A percentile compares a stretch with the other conserved stretches of the same genome.
phyloP scores from a whole-genome alignment of 64 coral and sea anemone species.

The Trachythela sp. region DNA sequence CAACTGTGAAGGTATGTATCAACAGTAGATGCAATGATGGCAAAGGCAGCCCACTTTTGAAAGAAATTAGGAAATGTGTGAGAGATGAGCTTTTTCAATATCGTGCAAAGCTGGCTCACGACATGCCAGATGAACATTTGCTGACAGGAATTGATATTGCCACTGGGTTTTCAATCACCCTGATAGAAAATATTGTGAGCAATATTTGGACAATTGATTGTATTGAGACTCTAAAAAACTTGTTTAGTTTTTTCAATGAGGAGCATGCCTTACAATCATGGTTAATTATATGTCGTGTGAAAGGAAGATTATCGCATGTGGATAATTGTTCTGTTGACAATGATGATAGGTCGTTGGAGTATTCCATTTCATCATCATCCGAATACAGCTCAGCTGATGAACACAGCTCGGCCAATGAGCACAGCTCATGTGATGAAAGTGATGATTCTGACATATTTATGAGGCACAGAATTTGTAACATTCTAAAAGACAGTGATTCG shows the following conservation, averaged over 20 bases:
- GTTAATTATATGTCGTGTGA: not conserved
- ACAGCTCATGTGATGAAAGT: constrained; percentile 37
- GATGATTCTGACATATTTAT: constrained; percentile 36
- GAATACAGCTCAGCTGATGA: not conserved
- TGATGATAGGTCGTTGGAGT: not conserved
- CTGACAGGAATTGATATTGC: constrained; percentile 61
- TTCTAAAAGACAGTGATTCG: constrained; percentile 41
- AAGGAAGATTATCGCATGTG: not conserved
- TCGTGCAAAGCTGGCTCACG: constrained; percentile 12
- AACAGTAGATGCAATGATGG: not conserved
- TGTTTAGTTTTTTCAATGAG: constrained; percentile 34
- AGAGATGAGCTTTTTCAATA: constrained; percentile 23
- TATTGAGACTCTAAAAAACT: constrained; percentile 27
- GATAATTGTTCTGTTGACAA: not conserved
- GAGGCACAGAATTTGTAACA: constrained; percentile 35
- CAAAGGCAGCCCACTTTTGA: not conserved
- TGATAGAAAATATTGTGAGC: constrained; percentile 34
- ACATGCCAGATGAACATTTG: constrained; percentile 45
- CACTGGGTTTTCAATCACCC: constrained; percentile 25
- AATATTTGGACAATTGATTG: constrained; percentile 19
- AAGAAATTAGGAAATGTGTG: constrained; percentile 2
- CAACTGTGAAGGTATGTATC: not conserved
- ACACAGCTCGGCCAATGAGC: not conserved
- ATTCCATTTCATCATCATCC: not conserved
- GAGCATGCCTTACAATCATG: constrained; percentile 29